Percentiles rank a stretch among this genome's conserved stretches.
These are phyloP conservation scores for Elegia similella DNA, from an alignment of 2,888 invertebrate species.

Conservation along the genomic window DNA sequence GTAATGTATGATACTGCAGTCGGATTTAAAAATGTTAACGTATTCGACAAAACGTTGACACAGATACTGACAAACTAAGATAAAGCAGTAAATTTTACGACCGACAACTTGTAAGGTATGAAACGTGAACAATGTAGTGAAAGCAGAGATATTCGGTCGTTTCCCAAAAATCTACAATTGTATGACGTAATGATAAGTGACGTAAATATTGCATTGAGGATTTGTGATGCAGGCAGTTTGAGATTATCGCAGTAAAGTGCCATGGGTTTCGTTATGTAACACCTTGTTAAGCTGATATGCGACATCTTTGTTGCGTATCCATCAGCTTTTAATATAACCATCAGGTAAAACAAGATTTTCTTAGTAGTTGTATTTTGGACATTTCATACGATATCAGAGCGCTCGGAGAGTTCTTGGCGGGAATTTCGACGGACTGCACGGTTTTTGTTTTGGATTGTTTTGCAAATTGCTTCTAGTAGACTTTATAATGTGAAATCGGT, in stretches of 20 bases:
- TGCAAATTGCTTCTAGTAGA: too few species aligned
- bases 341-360: too few species aligned
- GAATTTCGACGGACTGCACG: too few species aligned
- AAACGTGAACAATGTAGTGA: background rate
- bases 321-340: too few species aligned
- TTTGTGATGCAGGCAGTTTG: background rate
- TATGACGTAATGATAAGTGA: background rate
- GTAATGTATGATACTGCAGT: too few species aligned
- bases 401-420: too few species aligned
- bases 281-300: background rate
- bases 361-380: too few species aligned
- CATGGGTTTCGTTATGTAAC: background rate
- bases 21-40: too few species aligned
- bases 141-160: background rate
- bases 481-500: too few species aligned
- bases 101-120: background rate
- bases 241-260: background rate
- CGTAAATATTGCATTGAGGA: background rate
- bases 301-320: too few species aligned
- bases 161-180: background rate
- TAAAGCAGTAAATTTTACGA: background rate
- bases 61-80: background rate
- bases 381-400: too few species aligned
- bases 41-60: background rate
- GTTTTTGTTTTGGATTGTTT: too few species aligned